Percentiles rank a stretch among this genome's conserved stretches.
Conservation (phyloP, 1,140 invertebrate genomes). For the Hyles vespertilio region DNA sequence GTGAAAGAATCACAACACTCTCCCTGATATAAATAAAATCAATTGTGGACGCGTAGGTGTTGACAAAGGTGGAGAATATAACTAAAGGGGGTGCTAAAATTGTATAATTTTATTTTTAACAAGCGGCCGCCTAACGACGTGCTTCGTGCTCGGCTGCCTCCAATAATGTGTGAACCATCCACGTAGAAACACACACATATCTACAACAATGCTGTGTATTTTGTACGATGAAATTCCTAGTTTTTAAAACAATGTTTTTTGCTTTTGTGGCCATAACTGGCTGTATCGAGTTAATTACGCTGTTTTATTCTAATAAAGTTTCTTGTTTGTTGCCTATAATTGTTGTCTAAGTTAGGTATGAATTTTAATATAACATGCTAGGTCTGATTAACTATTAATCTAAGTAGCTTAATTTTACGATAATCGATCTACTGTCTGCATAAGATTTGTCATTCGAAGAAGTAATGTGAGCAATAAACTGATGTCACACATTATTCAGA, state of each 20-base stretch:
- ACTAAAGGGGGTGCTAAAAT: slow-evolving; percentile 35
- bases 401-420: no score
- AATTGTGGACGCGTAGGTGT: no score
- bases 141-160: slow-evolving; percentile 50
- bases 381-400: no score
- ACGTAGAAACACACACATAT: slow-evolving; percentile 44
- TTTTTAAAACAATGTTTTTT: neutral
- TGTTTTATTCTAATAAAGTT: neutral
- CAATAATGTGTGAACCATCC: slow-evolving; percentile 48
- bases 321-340: neutral
- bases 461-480: no score
- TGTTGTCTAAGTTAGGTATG: no score
- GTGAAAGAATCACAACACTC: no score
- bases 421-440: no score
- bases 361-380: no score
- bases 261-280: neutral
- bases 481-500: no score
- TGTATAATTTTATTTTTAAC: slow-evolving; percentile 60
- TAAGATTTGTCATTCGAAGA: no score
- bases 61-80: no score
- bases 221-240: neutral
- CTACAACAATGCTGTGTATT: slow-evolving; percentile 22
- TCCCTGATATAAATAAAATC: no score
- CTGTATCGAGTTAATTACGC: neutral
- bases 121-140: slow-evolving; percentile 44